Evolutionary conservation across 2,113 vertebrate species (phyloP), one percentile per base, ranked within the genome.

Genomic region (Rana temporaria): DNA sequence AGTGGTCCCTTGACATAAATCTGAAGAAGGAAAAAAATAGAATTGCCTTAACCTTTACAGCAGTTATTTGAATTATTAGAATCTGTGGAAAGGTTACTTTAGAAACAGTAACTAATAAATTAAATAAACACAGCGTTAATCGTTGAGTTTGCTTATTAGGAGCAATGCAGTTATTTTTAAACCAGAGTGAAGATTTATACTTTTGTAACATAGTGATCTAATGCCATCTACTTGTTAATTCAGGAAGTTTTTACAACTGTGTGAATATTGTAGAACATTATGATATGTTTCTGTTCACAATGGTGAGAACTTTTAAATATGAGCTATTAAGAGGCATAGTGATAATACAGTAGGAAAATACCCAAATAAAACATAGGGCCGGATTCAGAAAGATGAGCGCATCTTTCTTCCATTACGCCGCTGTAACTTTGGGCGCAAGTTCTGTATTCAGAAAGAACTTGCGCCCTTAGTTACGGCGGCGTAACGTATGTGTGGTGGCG

Each of bases 151-250:
- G 74, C 68, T 3, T 84, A 22, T 30, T 60, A 63, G 74, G 20
- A 72, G 84, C 79, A 72, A 11, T 60, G 80, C 0, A 59, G 17
- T 53, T 84, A 84, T 69, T 64, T 34, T 68, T 70, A 22, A 88
- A 78, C 62, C 74, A 66, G 84, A 85, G 16, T 26, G 69, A 52
- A 63, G 67, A 8, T 5, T 81, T 22, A 84, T 78, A 70, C 30
- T 71, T 71, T 48, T 89, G 88, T 90, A 91, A 84, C 87, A 88
- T 83, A 90, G 90, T 89, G 86, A 84, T 88, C 88, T 86, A 92
- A 92, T 93, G 91, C 90, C 91, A 93, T 88, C 92, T 94, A 93
- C 91, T 91, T 94, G 90, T 72, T 92, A 89, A 68, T 84, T 88
- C 87, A 86, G 82, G 88, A 85, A 88, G 88, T 70, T 87, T 86